Percentiles rank a stretch among this genome's conserved stretches.
Conservation (phyloP, 2,888 invertebrate species). For the Nephrocerus scutellatus region DNA sequence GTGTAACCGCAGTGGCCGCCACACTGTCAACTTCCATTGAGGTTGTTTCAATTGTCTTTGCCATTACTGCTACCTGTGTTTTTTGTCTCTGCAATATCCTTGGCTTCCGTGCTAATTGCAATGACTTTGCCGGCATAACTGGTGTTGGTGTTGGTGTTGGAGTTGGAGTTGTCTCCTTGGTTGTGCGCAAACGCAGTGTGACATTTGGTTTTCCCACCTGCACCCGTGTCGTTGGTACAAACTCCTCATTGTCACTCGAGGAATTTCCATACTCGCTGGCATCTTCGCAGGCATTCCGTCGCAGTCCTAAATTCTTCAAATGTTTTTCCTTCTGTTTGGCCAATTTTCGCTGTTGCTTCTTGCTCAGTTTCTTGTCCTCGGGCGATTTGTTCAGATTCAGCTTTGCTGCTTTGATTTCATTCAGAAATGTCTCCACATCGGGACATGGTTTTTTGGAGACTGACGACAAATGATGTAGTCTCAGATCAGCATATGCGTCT, state of each 20-base stretch:
- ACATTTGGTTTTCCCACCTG: conserved; percentile 44
- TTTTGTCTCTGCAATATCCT: neutral
- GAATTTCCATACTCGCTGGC: conserved; percentile 38
- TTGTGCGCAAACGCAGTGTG: conserved; percentile 39
- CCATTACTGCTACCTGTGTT: conserved; percentile 4
- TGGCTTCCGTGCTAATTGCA: neutral
- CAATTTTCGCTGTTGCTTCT: conserved; percentile 46
- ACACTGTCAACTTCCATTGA: neutral
- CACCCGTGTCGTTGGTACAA: conserved; percentile 41
- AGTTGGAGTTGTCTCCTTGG: conserved; percentile 25
- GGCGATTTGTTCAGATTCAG: conserved; percentile 42
- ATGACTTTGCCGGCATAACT: neutral
- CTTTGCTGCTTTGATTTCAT: conserved; percentile 41
- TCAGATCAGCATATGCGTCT: conserved; percentile 27
- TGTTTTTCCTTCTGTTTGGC: conserved; percentile 55
- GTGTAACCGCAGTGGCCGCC: neutral
- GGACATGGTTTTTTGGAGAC: conserved; percentile 36
- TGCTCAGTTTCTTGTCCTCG: conserved; percentile 45
- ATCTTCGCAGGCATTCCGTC: conserved; percentile 35
- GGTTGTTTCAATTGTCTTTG: conserved; percentile 6
- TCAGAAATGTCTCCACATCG: conserved; percentile 40
- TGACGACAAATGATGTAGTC: conserved; percentile 21
- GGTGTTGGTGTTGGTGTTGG: neutral
- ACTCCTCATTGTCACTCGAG: conserved; percentile 46
- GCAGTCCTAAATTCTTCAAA: conserved; percentile 51